A percentile compares a stretch with the other conserved stretches of the same genome.
Evolutionary conservation across 2,797 vertebrate genomes (phyloP).

Genomic region (Myotis myotis): DNA sequence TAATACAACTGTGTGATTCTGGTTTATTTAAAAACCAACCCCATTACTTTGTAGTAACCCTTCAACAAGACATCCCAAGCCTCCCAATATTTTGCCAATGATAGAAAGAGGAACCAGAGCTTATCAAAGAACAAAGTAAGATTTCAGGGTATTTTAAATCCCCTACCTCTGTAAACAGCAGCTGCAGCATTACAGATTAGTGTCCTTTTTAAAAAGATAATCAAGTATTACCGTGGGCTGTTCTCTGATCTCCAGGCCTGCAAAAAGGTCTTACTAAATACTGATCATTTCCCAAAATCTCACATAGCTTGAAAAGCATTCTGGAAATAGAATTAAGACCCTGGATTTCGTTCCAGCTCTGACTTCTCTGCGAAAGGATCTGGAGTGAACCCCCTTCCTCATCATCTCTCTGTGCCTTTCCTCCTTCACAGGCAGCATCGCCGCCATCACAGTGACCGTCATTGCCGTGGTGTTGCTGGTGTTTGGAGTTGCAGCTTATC

Average conservation of each 20-base stretch:
- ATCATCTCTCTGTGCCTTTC: not conserved
- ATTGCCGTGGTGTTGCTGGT: constrained; percentile 85
- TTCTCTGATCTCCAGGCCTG: not conserved
- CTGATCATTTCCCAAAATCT: not conserved
- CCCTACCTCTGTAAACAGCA: not conserved
- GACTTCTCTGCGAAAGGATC: not conserved
- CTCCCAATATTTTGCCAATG: not conserved
- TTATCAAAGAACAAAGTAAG: not conserved
- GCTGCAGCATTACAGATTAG: not conserved
- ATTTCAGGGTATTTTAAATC: not conserved
- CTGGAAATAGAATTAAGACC: not conserved
- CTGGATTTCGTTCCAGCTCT: not conserved
- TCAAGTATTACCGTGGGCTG: not conserved
- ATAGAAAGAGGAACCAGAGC: not conserved
- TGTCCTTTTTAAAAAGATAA: not conserved
- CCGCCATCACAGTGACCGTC: constrained; percentile 84
- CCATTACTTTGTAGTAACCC: not conserved
- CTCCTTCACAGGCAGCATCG: constrained; percentile 82
- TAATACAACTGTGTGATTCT: not conserved
- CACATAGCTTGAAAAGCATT: not conserved
- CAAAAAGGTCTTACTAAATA: not conserved
- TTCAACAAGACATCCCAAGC: not conserved
- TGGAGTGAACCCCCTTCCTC: not conserved
- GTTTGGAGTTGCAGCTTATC: constrained; percentile 82
- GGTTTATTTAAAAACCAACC: not conserved